Base-by-base conservation (phyloP, 2,797 vertebrate species). In the Coluber constrictor region DNA sequence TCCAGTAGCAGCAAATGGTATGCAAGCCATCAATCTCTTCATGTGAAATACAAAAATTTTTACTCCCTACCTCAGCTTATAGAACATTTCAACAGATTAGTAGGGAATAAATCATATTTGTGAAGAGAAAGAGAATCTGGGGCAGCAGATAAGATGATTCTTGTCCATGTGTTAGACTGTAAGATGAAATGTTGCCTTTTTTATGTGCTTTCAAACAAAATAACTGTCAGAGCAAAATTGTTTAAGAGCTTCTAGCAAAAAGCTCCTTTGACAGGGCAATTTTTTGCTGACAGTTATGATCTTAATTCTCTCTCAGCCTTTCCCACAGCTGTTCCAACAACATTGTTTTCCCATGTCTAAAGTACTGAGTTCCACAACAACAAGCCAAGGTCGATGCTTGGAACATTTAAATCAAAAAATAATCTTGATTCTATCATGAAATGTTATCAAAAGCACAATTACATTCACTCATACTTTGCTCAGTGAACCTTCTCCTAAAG, bases 341-440 rank as follows among this genome's bases (percentile, higher is more conserved):
- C 23, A 2, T 25, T 87, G 13, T 90, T 87, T 83, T 66, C 60
- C 59, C 51, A n/a, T 90, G 79, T 86, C 51, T 93, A 60, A 74
- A 92, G 94, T 63, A 92, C 16, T 20, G 89, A 55, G 23, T 66
- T 61, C 15, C 55, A 66, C 93, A 87, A 89, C 0, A 54, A 10
- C 1, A 92, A 3, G 25, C 23, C 47, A 94, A 94, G 87, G 25
- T 87, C 59, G 20, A 27, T 47, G 2, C 83, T 15, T 0, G 87
- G 89, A 90, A 86, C 7, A 93, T 93, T 37, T 89, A 79, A 90
- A 90, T 16, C 87, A 56, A 63, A 93, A 51, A 90, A 92, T 37
- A n/a, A 32, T 51, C 56, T 47, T 0, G 70, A 18, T 13, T 57
- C 74, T 56, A 61, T 1, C 29, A 55, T 87, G 86, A 93, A 93